Percentiles rank a stretch among this genome's conserved stretches.
Evolutionary conservation across 2,113 vertebrate species (phyloP).

Genomic region (Cichladusa arquata): DNA sequence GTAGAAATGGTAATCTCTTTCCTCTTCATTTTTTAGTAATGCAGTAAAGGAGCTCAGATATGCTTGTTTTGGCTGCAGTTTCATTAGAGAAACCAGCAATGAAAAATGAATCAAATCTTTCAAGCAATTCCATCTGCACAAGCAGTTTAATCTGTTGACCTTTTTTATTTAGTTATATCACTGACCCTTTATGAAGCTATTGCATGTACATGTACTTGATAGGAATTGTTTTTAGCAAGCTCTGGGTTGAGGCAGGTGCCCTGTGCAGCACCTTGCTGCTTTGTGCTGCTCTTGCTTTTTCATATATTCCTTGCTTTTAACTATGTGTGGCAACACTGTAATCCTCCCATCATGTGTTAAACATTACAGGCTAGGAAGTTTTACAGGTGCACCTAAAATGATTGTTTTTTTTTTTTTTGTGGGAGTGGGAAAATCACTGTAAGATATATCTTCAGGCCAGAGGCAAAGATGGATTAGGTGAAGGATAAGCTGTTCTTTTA

Average conservation of each 20-base stretch:
- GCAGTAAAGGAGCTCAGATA: background rate
- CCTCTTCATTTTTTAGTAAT: background rate
- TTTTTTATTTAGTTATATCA: background rate
- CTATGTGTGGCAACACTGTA: background rate
- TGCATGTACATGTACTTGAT: rapidly evolving
- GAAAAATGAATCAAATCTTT: background rate
- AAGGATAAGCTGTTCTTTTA: background rate
- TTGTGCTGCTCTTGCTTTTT: background rate
- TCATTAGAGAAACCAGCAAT: background rate
- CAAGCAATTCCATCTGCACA: background rate
- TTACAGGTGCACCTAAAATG: background rate
- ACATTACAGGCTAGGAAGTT: background rate
- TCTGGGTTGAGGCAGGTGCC: background rate
- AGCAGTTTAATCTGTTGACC: background rate
- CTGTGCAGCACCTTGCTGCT: background rate
- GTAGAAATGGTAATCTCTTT: background rate
- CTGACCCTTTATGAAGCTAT: background rate
- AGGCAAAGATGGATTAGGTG: background rate
- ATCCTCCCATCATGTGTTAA: background rate
- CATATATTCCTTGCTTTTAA: background rate
- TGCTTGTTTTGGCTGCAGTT: background rate
- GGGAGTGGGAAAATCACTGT: background rate
- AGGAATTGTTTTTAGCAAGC: background rate
- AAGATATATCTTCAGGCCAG: background rate
- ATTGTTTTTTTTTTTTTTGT: background rate